Conservation (phyloP, 2,888 invertebrate species). For the Halictus ligatus region DNA sequence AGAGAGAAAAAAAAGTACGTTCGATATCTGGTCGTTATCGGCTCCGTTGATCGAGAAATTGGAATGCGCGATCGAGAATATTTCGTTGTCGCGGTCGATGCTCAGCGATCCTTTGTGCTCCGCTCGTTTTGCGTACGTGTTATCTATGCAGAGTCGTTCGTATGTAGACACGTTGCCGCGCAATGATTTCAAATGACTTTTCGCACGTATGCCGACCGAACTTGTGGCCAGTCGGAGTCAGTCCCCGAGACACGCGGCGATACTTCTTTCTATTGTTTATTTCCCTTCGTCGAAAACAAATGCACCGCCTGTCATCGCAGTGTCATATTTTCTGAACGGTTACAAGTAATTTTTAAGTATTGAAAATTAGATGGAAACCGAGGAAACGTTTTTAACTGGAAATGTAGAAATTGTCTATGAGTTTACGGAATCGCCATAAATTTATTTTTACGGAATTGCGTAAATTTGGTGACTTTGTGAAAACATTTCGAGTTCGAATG, state of each 20-base stretch:
- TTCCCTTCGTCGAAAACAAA: background rate
- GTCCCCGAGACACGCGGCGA: background rate
- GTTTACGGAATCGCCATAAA: background rate
- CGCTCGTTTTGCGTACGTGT: background rate
- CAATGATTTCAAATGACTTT: background rate
- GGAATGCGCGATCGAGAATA: background rate
- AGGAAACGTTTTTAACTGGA: background rate
- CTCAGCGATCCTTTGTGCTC: background rate
- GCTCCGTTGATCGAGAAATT: background rate
- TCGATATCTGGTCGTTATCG: background rate
- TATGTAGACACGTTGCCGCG: background rate
- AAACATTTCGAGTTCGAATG: background rate
- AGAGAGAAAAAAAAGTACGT: no score
- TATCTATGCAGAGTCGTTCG: background rate
- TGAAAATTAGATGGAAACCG: background rate
- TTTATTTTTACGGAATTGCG: no score
- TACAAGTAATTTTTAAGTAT: background rate
- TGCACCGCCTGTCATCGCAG: background rate
- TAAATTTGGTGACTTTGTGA: background rate
- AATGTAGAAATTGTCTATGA: background rate
- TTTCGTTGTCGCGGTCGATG: background rate
- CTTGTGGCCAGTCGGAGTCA: background rate
- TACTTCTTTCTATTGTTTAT: background rate
- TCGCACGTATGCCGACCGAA: background rate
- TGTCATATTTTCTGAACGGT: background rate